Percentiles rank a stretch among this genome's conserved stretches.
phyloP scores from a whole-genome alignment of 2,888 invertebrate genomes.

The Creontiades dilutus region DNA sequence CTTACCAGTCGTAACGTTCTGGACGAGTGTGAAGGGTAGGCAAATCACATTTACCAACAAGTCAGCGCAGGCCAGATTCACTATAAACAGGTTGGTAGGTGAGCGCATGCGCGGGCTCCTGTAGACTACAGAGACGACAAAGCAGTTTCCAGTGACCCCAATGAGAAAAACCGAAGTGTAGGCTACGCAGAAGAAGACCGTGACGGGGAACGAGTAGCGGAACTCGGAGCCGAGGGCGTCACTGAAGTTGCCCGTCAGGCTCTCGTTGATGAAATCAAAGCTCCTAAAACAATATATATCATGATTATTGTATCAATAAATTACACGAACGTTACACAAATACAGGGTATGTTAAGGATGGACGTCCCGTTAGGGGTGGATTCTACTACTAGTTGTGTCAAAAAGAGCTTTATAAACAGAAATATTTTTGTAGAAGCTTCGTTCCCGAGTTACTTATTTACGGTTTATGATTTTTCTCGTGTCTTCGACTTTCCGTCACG shows the following conservation, averaged over 20 bases:
- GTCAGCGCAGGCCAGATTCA: constrained; percentile 82
- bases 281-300: constrained; percentile 28
- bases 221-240: constrained; percentile 71
- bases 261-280: constrained; percentile 65
- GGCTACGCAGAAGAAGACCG: constrained; percentile 78
- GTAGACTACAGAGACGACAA: constrained; percentile 78
- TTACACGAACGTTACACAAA: too few species aligned
- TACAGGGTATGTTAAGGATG: too few species aligned
- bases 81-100: constrained; percentile 81
- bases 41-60: constrained; percentile 81
- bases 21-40: constrained; percentile 81
- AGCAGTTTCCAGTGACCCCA: constrained; percentile 79
- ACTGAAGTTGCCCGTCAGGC: constrained; percentile 37
- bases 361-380: too few species aligned
- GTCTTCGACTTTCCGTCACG: too few species aligned
- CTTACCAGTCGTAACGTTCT: constrained; percentile 81
- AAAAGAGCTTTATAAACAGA: too few species aligned
- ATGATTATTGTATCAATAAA: too few species aligned
- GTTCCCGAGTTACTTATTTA: too few species aligned
- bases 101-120: constrained; percentile 79
- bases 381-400: too few species aligned
- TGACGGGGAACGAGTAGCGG: constrained; percentile 76
- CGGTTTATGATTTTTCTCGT: too few species aligned
- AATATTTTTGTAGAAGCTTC: too few species aligned
- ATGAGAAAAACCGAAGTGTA: constrained; percentile 79